phyloP scores from a whole-genome alignment of 2,888 invertebrate genomes.

The Cistogaster globosa region DNA sequence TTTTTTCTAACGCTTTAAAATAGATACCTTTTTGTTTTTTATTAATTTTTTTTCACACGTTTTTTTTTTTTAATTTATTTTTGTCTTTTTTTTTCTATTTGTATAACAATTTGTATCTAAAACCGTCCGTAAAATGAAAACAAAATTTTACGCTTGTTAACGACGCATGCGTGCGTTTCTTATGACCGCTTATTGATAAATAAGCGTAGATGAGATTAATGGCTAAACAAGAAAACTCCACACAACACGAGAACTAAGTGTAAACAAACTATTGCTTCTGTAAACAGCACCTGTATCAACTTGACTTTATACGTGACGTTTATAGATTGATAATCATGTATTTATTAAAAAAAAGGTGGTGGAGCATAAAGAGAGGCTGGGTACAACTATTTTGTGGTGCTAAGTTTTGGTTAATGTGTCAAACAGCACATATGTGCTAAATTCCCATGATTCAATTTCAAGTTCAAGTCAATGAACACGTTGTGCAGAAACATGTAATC shows the following conservation, averaged over 20 bases:
- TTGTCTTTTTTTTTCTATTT: background rate
- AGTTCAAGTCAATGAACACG: constrained; percentile 56
- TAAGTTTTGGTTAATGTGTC: too few relatives aligned
- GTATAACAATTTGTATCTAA: background rate
- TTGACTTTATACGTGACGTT: background rate
- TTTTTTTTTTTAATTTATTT: background rate
- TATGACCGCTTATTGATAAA: constrained; percentile 50
- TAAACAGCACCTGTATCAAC: background rate
- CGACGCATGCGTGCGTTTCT: constrained; percentile 62
- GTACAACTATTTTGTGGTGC: too few relatives aligned
- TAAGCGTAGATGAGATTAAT: constrained; percentile 50
- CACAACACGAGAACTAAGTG: background rate
- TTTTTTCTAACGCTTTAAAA: background rate
- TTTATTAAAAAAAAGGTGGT: too few relatives aligned
- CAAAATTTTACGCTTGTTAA: constrained; percentile 41
- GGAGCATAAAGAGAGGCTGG: too few relatives aligned
- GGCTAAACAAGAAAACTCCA: constrained; percentile 38
- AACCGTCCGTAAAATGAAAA: background rate
- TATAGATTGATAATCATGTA: background rate
- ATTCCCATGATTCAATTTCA: constrained; percentile 54
- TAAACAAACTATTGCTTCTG: background rate
- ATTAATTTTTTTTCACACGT: background rate
- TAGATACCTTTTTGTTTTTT: background rate
- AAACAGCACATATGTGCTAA: background rate
- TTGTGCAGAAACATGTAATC: too few relatives aligned